These are phyloP conservation scores for Chelonus formosanus DNA, from an alignment of 2,888 invertebrate species.

Conservation along the genomic window DNA sequence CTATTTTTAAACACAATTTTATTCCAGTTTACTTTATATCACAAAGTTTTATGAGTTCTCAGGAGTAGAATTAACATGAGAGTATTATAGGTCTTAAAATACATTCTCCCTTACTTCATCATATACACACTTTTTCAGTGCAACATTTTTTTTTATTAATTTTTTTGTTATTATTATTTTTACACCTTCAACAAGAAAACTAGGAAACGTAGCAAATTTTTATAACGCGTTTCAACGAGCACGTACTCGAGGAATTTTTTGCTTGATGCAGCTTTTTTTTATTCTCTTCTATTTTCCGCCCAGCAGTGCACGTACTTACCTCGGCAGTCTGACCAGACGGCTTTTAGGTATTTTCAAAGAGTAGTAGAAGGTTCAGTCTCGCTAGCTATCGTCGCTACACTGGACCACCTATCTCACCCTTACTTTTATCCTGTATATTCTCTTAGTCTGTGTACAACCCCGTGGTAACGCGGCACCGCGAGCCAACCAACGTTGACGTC, in stretches of 20 bases:
- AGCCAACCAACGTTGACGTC: conserved; percentile 26
- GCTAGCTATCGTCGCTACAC: conserved; percentile 21
- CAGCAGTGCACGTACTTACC: conserved; percentile 39
- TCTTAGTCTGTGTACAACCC: too few relatives aligned
- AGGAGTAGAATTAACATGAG: conserved; percentile 23
- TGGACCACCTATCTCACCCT: conserved; percentile 25
- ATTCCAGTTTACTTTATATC: background rate
- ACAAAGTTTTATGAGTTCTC: conserved; percentile 10
- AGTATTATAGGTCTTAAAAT: conserved; percentile 16
- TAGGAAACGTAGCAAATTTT: conserved; percentile 30
- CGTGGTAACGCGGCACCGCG: too few relatives aligned
- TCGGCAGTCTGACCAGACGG: conserved; percentile 41
- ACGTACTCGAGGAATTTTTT: conserved; percentile 24
- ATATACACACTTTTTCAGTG: background rate
- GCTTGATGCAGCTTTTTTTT: conserved; percentile 32
- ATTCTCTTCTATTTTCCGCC: conserved; percentile 36
- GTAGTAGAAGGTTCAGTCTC: conserved; percentile 29
- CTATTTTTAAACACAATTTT: background rate
- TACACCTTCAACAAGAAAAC: conserved; percentile 18
- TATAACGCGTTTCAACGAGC: conserved; percentile 30
- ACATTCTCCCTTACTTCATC: conserved; percentile 5
- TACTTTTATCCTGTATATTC: background rate
- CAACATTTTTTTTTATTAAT: conserved; percentile 27
- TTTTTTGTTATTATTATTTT: conserved; percentile 20
- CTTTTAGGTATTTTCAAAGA: conserved; percentile 48